Conservation (phyloP, 2,113 vertebrate species). For the Castor canadensis region DNA sequence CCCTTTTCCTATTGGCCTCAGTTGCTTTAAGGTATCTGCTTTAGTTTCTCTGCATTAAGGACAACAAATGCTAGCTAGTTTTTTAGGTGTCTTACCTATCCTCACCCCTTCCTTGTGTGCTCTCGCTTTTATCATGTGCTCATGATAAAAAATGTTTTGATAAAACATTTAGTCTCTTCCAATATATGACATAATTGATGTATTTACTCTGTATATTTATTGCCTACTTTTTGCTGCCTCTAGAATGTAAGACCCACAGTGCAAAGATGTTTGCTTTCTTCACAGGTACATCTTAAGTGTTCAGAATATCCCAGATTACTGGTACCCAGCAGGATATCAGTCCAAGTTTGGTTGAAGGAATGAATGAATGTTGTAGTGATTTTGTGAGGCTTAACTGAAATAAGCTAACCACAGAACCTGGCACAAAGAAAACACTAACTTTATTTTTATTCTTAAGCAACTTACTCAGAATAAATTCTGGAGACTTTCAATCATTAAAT, state of each 20-base stretch:
- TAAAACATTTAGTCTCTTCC: not conserved
- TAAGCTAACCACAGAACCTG: not conserved
- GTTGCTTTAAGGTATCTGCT: too few species aligned
- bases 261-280: not conserved
- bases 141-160: too few species aligned
- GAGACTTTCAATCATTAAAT: not conserved
- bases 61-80: too few species aligned
- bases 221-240: not conserved
- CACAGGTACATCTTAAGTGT: not conserved
- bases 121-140: too few species aligned
- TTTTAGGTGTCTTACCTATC: too few species aligned
- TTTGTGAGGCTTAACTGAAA: not conserved
- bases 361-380: not conserved
- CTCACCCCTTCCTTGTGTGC: too few species aligned
- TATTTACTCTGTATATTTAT: not conserved
- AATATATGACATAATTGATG: not conserved
- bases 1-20: too few species aligned
- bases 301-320: not conserved
- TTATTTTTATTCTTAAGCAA: not conserved
- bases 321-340: not conserved
- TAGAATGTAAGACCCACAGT: not conserved
- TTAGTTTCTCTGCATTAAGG: too few species aligned
- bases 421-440: not conserved
- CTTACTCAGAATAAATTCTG: not conserved
- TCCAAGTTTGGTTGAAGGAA: not conserved